Evolutionary conservation across 2,113 vertebrate genomes (phyloP).

Genomic region (Falco punctatus): DNA sequence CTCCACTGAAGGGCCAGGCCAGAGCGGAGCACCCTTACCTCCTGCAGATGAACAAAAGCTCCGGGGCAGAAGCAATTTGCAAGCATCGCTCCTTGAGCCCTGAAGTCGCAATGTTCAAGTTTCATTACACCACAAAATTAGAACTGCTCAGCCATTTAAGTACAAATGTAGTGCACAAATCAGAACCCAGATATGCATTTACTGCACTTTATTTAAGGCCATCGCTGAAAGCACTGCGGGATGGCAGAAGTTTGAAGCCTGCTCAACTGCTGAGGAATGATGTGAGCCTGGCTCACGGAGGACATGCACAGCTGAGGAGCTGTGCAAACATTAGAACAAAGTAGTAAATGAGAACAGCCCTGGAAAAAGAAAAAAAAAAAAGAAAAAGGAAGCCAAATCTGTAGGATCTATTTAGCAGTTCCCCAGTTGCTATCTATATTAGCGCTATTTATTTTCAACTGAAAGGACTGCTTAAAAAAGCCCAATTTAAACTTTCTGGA

Average conservation of each 20-base stretch:
- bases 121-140: background rate
- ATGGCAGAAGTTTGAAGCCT: rapidly evolving
- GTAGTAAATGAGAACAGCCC: background rate
- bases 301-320: background rate
- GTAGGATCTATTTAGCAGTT: background rate
- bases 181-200: background rate
- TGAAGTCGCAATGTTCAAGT: background rate
- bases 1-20: background rate
- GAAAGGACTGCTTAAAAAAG: background rate
- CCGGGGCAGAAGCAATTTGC: background rate
- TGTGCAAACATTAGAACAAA: background rate
- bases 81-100: background rate
- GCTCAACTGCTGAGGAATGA: background rate
- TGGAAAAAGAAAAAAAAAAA: background rate
- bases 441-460: background rate
- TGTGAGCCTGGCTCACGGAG: rapidly evolving
- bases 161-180: background rate
- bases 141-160: background rate
- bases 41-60: background rate
- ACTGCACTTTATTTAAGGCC: background rate
- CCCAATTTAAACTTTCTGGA: background rate
- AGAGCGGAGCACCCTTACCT: background rate
- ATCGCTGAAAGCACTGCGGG: background rate
- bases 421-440: background rate
- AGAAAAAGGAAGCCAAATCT: background rate